Conservation (phyloP, 2,797 vertebrate species). For the Loris lydekkerianus region DNA sequence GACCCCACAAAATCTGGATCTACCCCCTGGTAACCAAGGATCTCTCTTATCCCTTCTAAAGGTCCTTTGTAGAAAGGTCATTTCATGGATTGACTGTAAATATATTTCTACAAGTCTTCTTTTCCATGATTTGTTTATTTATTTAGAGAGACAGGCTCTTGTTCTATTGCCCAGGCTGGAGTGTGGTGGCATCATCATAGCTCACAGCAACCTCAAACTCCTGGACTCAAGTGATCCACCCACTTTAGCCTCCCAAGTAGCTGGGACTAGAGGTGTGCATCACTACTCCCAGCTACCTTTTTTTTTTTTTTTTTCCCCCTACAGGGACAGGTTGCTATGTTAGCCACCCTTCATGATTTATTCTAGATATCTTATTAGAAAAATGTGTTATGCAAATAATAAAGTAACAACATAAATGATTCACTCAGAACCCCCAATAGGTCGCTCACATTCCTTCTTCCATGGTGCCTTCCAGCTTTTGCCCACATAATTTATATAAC, state of each 20-base stretch:
- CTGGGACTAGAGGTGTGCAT: no score
- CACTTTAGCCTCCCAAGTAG: no score
- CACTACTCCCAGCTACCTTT: no score
- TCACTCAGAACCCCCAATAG: background rate
- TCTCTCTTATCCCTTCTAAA: background rate
- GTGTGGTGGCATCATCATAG: no score
- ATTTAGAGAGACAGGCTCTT: no score
- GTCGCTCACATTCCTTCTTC: background rate
- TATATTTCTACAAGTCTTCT: constrained; percentile 26
- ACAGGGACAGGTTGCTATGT: no score
- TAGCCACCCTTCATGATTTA: background rate
- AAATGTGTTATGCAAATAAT: background rate
- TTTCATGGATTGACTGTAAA: background rate
- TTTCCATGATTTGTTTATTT: constrained; percentile 28
- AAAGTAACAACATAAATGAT: background rate
- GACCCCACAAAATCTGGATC: background rate
- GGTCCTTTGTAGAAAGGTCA: background rate
- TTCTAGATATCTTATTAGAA: background rate
- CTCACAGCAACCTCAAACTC: no score
- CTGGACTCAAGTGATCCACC: no score
- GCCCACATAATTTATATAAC: background rate
- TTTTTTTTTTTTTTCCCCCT: no score
- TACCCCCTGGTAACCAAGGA: background rate
- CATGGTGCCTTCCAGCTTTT: background rate
- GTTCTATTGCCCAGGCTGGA: no score